Conservation (phyloP, 2,888 invertebrate genomes). For the Nephrotoma guestfalica region DNA sequence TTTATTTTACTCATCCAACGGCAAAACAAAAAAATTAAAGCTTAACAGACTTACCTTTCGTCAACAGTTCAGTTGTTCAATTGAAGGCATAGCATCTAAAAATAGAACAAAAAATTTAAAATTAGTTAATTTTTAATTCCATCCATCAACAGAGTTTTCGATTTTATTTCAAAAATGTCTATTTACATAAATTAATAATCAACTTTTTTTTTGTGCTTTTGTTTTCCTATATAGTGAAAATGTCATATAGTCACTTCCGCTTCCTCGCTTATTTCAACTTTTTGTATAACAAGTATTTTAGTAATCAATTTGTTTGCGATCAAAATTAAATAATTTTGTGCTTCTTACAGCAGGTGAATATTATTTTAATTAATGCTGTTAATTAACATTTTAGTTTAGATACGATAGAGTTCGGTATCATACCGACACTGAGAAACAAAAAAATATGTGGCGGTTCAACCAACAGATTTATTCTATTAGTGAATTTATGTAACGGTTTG, state of each 20-base stretch:
- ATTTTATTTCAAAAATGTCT: neutral
- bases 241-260: neutral
- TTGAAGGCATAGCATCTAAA: slow-evolving; percentile 4
- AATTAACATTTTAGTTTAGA: too few relatives aligned
- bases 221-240: neutral
- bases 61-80: slow-evolving; percentile 1
- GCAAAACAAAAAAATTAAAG: neutral
- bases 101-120: neutral
- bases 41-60: neutral
- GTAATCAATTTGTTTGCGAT: neutral
- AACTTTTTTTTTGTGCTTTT: neutral
- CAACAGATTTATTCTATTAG: too few relatives aligned
- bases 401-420: too few relatives aligned
- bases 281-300: neutral
- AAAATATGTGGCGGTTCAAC: too few relatives aligned
- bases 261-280: neutral
- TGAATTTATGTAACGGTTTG: too few relatives aligned
- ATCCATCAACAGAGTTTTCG: neutral
- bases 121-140: neutral
- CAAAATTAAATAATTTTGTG: neutral
- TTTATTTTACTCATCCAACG: neutral
- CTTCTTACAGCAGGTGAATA: neutral
- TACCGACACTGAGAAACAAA: too few relatives aligned
- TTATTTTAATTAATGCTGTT: neutral
- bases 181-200: neutral